These are phyloP conservation scores for Mastacembelus armatus DNA, from an alignment of 2,797 vertebrate species.

Conservation along the genomic window DNA sequence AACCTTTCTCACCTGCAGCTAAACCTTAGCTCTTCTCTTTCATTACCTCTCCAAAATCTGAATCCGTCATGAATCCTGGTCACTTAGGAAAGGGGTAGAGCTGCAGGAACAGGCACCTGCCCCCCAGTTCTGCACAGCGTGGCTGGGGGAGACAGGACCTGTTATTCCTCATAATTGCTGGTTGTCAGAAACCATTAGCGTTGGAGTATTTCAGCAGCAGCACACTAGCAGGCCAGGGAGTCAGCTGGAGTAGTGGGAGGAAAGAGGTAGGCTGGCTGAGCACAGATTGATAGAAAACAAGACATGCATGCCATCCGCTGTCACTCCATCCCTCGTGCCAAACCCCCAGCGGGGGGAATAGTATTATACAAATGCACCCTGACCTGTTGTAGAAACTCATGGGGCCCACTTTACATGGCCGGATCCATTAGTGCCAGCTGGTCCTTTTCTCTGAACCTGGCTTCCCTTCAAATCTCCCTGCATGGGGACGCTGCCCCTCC, in stretches of 20 bases:
- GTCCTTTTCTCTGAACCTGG: constrained; percentile 33
- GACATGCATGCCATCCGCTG: constrained; percentile 39
- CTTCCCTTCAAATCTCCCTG: constrained; percentile 24
- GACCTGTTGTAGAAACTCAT: constrained; percentile 48
- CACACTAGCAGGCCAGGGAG: constrained; percentile 55
- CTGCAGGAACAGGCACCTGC: constrained; percentile 53
- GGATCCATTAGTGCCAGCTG: constrained; percentile 59
- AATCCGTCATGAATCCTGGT: constrained; percentile 52
- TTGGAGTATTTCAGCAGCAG: constrained; percentile 63
- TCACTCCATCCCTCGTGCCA: constrained; percentile 38
- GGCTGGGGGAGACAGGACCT: constrained; percentile 56
- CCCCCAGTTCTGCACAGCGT: constrained; percentile 36
- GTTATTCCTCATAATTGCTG: constrained; percentile 81
- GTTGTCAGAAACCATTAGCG: constrained; percentile 82
- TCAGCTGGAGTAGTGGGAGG: constrained; percentile 67
- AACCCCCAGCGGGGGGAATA: constrained; percentile 14
- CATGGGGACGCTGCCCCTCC: constrained; percentile 33
- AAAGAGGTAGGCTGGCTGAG: constrained; percentile 43
- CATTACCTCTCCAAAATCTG: constrained; percentile 10
- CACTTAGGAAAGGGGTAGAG: constrained; percentile 46
- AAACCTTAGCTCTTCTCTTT: constrained; percentile 8
- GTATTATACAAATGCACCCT: constrained; percentile 56
- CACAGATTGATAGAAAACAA: constrained; percentile 63
- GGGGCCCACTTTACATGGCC: constrained; percentile 46
- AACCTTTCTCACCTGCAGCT: constrained; percentile 36